Evolutionary conservation across 1,140 invertebrate genomes (phyloP).

Genomic region (Lithobius niger): DNA sequence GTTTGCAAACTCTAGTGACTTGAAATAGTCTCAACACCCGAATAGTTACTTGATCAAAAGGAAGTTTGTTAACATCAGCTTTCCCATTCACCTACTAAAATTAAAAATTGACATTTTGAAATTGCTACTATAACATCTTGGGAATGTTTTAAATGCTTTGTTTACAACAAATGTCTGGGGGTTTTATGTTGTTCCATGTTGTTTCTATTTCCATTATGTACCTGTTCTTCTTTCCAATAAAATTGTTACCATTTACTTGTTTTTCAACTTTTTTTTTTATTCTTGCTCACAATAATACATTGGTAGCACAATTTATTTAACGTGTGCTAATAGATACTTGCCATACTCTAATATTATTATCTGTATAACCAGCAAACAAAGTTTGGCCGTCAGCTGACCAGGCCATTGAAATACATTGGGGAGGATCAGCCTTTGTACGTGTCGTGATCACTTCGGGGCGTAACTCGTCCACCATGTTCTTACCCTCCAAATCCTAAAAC

Average conservation of each 20-base stretch:
- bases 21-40: too few relatives aligned
- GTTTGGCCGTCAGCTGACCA: conserved; percentile 99
- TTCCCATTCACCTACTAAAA: too few relatives aligned
- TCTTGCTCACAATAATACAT: background rate
- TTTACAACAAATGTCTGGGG: background rate
- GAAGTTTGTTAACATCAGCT: too few relatives aligned
- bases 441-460: conserved; percentile 79
- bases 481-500: conserved; percentile 87
- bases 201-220: too few relatives aligned
- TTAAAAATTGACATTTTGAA: too few relatives aligned
- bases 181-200: too few relatives aligned
- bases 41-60: too few relatives aligned
- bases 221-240: too few relatives aligned
- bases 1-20: too few relatives aligned
- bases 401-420: conserved; percentile 91
- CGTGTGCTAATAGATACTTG: conserved; percentile 50
- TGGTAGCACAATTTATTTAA: conserved; percentile 6
- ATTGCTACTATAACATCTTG: too few relatives aligned
- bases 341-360: conserved; percentile 97
- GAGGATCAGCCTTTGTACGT: conserved; percentile 65
- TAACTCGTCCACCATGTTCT: conserved; percentile 97
- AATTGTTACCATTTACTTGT: too few relatives aligned
- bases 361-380: conserved; percentile 96
- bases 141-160: background rate
- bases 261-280: conserved; percentile 7